These are phyloP conservation scores for Acrocephalus scirpaceus DNA, from an alignment of 2,797 vertebrate species.

Conservation along the genomic window DNA sequence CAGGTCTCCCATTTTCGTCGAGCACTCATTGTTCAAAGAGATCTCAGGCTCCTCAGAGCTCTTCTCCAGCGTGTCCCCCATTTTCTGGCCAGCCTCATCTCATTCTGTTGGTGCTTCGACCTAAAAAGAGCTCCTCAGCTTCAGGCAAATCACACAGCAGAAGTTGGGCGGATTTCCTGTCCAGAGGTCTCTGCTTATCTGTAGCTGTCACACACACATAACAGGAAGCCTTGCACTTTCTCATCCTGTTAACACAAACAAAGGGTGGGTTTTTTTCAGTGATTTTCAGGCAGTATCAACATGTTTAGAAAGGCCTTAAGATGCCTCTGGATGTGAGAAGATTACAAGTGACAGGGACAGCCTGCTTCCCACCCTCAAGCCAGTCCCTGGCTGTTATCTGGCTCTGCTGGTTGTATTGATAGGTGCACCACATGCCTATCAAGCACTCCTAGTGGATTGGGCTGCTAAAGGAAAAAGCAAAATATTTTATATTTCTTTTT, in stretches of 20 bases:
- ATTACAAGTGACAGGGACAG: conserved; percentile 39
- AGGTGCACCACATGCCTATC: neutral
- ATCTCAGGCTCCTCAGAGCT: conserved; percentile 70
- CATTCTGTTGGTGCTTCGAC: conserved; percentile 63
- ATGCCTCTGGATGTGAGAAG: conserved; percentile 51
- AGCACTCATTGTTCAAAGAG: conserved; percentile 62
- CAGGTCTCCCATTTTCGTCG: conserved; percentile 69
- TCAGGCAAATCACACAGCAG: conserved; percentile 74
- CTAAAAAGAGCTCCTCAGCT: conserved; percentile 70
- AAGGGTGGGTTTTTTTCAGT: conserved; percentile 52
- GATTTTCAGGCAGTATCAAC: conserved; percentile 57
- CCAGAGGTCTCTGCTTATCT: conserved; percentile 82
- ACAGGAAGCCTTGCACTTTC: conserved; percentile 86
- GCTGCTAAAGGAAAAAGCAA: neutral
- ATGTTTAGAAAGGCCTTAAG: conserved; percentile 56
- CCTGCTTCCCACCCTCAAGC: neutral
- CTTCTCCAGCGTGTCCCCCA: conserved; percentile 80
- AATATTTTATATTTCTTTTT: neutral
- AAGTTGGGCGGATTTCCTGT: conserved; percentile 84
- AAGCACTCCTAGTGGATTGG: neutral
- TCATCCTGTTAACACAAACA: conserved; percentile 81
- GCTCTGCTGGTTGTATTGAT: neutral
- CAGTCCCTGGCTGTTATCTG: neutral
- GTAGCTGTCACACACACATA: conserved; percentile 81
- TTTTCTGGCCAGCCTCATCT: conserved; percentile 64